Conservation (phyloP, 2,797 vertebrate genomes). For the Uromys caudimaculatus region DNA sequence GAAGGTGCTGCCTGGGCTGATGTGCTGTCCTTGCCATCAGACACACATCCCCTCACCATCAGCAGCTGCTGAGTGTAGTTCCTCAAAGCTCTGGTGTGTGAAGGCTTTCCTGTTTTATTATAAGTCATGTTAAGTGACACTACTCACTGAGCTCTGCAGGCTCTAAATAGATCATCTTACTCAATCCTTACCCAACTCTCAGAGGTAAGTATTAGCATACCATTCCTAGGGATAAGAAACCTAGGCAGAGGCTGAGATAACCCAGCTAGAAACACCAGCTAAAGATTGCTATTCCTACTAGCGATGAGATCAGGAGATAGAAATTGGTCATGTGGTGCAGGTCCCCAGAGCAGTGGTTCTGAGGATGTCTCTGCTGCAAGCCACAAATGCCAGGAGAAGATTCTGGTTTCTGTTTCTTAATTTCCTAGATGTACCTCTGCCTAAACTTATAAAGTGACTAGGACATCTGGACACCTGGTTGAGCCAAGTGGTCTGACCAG, state of each 20-base stretch:
- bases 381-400: background rate
- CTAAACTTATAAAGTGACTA: background rate
- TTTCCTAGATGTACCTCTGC: background rate
- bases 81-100: background rate
- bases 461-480: background rate
- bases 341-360: background rate
- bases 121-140: background rate
- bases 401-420: background rate
- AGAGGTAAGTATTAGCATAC: background rate
- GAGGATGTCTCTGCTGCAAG: background rate
- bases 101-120: background rate
- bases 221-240: slow-evolving; percentile 5
- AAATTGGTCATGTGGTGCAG: background rate
- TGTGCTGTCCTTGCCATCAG: background rate
- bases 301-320: background rate
- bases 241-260: background rate
- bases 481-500: background rate
- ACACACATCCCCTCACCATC: background rate
- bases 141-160: background rate
- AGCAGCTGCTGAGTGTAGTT: background rate
- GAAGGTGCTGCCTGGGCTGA: background rate
- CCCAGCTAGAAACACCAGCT: background rate
- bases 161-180: background rate
- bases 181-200: background rate
- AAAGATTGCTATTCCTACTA: background rate